Base-by-base conservation (phyloP, 2,113 vertebrate species). In the Dendropsophus ebraccatus region DNA sequence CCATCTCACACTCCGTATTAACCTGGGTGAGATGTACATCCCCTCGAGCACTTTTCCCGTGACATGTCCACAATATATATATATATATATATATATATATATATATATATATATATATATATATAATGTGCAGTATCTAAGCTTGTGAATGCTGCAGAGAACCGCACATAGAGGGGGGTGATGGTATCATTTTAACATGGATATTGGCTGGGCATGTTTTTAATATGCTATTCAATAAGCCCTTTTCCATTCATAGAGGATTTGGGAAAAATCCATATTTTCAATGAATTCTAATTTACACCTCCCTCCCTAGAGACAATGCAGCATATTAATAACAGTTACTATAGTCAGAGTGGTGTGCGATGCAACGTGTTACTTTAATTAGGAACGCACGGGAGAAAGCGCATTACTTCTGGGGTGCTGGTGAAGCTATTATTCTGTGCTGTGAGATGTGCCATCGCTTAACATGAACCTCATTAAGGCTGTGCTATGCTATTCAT, bases 401-500 rank as follows among this genome's bases (percentile, higher is more conserved):
- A 54, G 13, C 30, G 25, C 65, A 83, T 81, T 65, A n/a, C 23
- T 28, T 58, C 10, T 54, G 45, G 67, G 1, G 49, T 70, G 17
- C 70, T 65, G 30, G 5, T 37, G 6, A n/a, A 30, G 23, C 11
- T 25, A 14, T 13, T 72, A 47, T 73, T 52, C 21, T 30, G 25
- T 83, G 32, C 21, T 72, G 65, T 56, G 65, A 54, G 65, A 82
- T 82, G 81, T 82, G 47, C 41, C 30, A 19, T 19, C 32, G 32
- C 47, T 41, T 50, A 67, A 32, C 80, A 50, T 70, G 60, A 50
- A 70, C 47, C 80, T 70, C 60, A 82, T 82, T 82, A 82, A 49
- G 52, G 80, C 47, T 69, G 41, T 10, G 47, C 62, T 69, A 70
- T 82, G 80, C 32, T 62, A 82, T 82, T 82, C 49, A 50, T 67